These are phyloP conservation scores for Dendrocincla fuliginosa DNA, from an alignment of 2,797 vertebrate genomes.

Conservation along the genomic window DNA sequence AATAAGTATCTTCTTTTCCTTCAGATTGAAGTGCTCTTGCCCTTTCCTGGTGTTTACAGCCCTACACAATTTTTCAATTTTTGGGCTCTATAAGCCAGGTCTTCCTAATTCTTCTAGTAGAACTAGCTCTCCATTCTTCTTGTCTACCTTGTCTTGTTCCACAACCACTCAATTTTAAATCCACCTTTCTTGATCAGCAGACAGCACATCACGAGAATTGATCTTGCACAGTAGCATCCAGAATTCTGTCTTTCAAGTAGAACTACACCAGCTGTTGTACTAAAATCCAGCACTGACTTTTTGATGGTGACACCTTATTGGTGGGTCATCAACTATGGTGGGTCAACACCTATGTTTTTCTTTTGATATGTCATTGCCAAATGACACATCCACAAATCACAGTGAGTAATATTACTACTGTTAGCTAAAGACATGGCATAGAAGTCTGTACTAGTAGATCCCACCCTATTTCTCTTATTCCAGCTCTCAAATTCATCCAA, in stretches of 20 bases:
- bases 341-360: not conserved
- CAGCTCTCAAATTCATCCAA: not conserved
- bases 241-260: not conserved
- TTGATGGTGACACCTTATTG: not conserved
- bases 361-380: not conserved
- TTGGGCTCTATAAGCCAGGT: not conserved
- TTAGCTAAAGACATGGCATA: not conserved
- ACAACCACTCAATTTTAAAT: not conserved
- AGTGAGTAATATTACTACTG: not conserved
- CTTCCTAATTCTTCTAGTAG: not conserved
- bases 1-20: not conserved
- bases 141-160: not conserved
- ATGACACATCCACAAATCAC: not conserved
- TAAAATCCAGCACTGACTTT: not conserved
- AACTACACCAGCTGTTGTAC: not conserved
- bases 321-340: not conserved
- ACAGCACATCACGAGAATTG: not conserved
- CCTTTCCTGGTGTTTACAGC: not conserved
- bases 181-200: not conserved
- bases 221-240: not conserved
- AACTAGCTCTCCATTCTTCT: not conserved
- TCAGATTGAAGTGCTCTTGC: not conserved
- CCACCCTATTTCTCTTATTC: not conserved
- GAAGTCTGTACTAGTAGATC: not conserved
- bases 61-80: not conserved